Conservation (phyloP, 1,140 invertebrate species). For the Microplitis mediator region DNA sequence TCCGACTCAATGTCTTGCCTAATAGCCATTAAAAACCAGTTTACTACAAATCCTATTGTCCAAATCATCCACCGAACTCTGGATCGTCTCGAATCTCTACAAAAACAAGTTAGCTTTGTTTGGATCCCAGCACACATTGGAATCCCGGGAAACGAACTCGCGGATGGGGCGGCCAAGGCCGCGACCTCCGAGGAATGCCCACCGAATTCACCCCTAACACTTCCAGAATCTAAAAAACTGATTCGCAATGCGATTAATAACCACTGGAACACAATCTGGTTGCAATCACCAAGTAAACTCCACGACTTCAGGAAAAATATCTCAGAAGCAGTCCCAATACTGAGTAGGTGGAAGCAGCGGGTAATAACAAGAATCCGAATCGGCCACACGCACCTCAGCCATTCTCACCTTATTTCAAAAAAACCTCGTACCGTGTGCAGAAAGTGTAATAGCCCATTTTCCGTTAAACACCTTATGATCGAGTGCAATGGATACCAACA, state of each 20-base stretch:
- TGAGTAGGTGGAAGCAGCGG: not conserved
- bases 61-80: not conserved
- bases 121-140: constrained; percentile 15
- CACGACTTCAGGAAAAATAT: not conserved
- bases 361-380: not conserved
- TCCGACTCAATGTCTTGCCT: constrained; percentile 1
- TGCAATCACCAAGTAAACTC: not conserved
- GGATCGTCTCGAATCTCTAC: not conserved
- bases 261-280: not conserved
- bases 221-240: not conserved
- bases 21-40: not conserved
- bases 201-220: too few species aligned
- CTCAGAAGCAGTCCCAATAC: too few species aligned
- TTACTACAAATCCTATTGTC: not conserved
- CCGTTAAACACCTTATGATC: too few species aligned
- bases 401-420: too few species aligned
- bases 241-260: not conserved
- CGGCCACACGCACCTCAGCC: not conserved
- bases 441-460: too few species aligned
- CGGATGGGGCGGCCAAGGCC: constrained; percentile 5
- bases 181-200: not conserved
- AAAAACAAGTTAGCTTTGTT: not conserved
- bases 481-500: too few species aligned
- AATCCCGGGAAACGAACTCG: constrained; percentile 11
- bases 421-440: too few species aligned